Evolutionary conservation across 2,888 invertebrate genomes (phyloP), one percentile per base, ranked within the genome.

Genomic region (Cerceris ruficornis): DNA sequence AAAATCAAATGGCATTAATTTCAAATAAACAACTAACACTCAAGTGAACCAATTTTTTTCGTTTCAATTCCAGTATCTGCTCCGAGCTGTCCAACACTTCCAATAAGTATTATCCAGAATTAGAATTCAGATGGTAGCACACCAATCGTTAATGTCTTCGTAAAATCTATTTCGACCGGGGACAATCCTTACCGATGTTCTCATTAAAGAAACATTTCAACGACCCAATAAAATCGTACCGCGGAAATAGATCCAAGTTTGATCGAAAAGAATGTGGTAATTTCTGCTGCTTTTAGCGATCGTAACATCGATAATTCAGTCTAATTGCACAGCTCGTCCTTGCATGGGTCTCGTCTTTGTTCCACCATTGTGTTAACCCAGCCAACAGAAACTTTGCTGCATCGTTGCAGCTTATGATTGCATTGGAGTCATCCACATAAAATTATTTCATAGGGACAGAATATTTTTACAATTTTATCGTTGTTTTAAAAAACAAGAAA

Each of bases 351-450:
- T 8, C 60, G 50, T 65, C 59, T 65, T 55, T n/a, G 14, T 50
- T 39, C 14, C 76, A 52, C 77, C 77, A 69, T 67, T 76, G 76
- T 75, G 17, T 15, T 50, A 43, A 55, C 13, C 28, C 28, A 42
- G 13, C 77, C 70, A 71, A 77, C 68, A 14, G 59, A 62, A 71
- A 39, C 62, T 17, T 17, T 8, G 59, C 58, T 14, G 50, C 52
- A 70, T 69, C 59, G 14, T 50, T 59, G 62, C 62, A 54, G 28
- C 66, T 41, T 66, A 50, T 17, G 8, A 54, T 58, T 17, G 62
- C 62, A 77, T 72, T 78, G 78, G 71, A 78, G 68, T 71, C 71
- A 72, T 78, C 75, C 66, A 60, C 55, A 46, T 61, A 66, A 64
- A 55, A 68, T 68, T 9, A 28, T 28, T 28, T 28, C 28, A 28